Percentiles rank a stretch among this genome's conserved stretches.
Evolutionary conservation across 2,797 vertebrate species (phyloP).

Genomic region (Neosilurus hyrtlii): DNA sequence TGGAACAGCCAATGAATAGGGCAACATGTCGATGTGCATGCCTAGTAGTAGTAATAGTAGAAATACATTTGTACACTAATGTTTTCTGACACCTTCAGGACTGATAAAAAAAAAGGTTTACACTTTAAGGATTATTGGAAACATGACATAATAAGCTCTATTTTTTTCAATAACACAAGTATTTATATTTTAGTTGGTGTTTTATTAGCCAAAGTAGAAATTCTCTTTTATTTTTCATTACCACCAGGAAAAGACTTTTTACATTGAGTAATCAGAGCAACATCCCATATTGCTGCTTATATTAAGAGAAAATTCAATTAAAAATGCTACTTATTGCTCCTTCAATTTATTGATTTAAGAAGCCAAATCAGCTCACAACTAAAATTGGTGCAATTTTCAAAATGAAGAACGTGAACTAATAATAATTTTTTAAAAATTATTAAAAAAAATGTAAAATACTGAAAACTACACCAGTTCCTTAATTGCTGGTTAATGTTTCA

Average conservation of each 20-base stretch:
- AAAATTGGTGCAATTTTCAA: constrained; percentile 2
- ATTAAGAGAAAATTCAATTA: not conserved
- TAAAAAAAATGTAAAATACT: constrained; percentile 20
- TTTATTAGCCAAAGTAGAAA: not conserved
- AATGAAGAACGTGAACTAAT: not conserved
- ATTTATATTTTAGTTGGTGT: not conserved
- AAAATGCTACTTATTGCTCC: constrained; percentile 46
- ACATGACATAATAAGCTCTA: too few relatives aligned
- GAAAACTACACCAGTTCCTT: constrained; percentile 38
- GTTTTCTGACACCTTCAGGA: not conserved
- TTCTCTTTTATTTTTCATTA: not conserved
- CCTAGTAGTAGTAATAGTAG: too few relatives aligned
- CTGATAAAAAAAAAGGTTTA: not conserved
- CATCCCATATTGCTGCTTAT: not conserved
- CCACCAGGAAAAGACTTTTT: not conserved
- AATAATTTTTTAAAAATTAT: too few relatives aligned
- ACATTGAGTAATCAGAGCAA: not conserved
- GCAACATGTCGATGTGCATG: too few relatives aligned
- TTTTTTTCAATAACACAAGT: not conserved
- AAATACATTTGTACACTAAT: too few relatives aligned
- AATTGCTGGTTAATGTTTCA: constrained; percentile 44
- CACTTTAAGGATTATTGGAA: not conserved
- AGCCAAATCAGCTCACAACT: not conserved
- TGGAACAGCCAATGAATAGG: too few relatives aligned
- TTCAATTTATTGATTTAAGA: constrained; percentile 3